Base-by-base conservation (phyloP, 2,797 vertebrate species). In the Halcyon badia region DNA sequence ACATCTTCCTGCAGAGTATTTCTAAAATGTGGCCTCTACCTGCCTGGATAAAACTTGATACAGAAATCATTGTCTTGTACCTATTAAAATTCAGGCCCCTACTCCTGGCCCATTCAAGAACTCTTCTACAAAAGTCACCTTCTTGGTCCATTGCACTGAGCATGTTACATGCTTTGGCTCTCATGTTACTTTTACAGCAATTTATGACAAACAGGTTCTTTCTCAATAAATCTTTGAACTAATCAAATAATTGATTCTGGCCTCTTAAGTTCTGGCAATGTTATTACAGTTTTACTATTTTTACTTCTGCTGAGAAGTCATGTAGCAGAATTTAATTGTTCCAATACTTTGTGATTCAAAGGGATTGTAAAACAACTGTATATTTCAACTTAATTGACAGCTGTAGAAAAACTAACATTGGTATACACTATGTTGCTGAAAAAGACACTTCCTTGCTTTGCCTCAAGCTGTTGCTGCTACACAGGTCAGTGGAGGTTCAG, bases 381-480 rank as follows among this genome's bases (percentile, higher is more conserved):
- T 76, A 52, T 86, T 95, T 95, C 57, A 90, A 83, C 77, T 77
- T 57, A 49, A 80, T 68, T 73, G 30, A 79, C 13, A 89, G 60
- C 10, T 58, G 57, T 42, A 81, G 58, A 87, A 97, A 79, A 95
- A 85, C 42, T 78, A 83, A 83, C 28, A 58, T 35, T 64, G 57
- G 26, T 83, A 94, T 75, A 96, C 56, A 91, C 81, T 92, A 61
- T n/a, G 71, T 37, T 54, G 79, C 79, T 94, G 82, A 96, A 78
- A 76, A 93, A 96, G 57, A 83, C 42, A 83, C 92, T 94, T 87
- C 20, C 18, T 88, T 80, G 73, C 52, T 83, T 39, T 73, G 93
- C 87, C 87, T 95, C 66, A 86, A 94, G 89, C 48, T 96, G 68
- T 72, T 85, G 61, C 58, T 96, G 72, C 75, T 87, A 82, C 77